Percentiles rank a stretch among this genome's conserved stretches.
Conservation (phyloP, 2,113 vertebrate species). For the Pelusios castaneus region DNA sequence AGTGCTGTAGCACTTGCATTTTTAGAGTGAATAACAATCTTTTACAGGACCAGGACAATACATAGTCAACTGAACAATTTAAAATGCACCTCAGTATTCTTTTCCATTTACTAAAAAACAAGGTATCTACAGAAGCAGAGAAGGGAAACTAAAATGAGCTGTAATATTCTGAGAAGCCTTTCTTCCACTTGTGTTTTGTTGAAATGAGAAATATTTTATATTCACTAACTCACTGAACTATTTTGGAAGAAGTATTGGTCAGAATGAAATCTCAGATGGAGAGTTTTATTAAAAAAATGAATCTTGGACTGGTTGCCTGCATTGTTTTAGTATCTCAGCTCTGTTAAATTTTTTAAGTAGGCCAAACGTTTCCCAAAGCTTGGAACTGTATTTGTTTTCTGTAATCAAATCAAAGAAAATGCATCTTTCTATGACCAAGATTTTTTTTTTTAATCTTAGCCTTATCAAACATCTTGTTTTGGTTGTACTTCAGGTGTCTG, state of each 20-base stretch:
- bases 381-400: background rate
- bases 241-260: background rate
- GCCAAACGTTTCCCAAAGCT: background rate
- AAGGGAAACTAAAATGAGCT: background rate
- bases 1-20: background rate
- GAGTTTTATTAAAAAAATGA: background rate
- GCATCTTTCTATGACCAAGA: background rate
- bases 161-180: background rate
- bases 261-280: constrained; percentile 14
- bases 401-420: background rate
- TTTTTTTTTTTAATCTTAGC: background rate
- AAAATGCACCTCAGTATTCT: background rate
- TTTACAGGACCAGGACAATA: background rate
- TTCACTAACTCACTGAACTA: background rate
- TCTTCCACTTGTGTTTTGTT: background rate
- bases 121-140: background rate
- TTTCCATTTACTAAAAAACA: background rate
- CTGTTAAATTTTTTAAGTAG: background rate
- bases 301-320: background rate
- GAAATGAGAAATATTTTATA: background rate
- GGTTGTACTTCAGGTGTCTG: constrained; percentile 75
- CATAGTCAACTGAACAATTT: background rate
- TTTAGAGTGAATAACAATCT: background rate
- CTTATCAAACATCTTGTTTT: background rate
- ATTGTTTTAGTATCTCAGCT: background rate